A percentile compares a stretch with the other conserved stretches of the same genome.
phyloP scores from a whole-genome alignment of 2,888 invertebrate genomes.

The Drosophila quinaria region DNA sequence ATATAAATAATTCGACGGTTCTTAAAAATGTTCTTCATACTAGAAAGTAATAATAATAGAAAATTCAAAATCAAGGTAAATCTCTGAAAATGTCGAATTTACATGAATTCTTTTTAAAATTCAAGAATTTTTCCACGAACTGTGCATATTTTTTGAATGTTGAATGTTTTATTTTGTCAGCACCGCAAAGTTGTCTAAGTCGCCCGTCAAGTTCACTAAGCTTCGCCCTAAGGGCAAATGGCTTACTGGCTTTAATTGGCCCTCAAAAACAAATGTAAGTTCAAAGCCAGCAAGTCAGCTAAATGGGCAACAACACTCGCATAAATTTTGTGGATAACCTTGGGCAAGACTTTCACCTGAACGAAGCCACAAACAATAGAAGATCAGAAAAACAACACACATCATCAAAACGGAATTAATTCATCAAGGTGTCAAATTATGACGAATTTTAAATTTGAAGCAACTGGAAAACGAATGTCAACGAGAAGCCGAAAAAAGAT shows the following conservation, averaged over 20 bases:
- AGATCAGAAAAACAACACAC: slow-evolving; percentile 5
- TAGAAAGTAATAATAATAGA: background rate
- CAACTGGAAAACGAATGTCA: slow-evolving; percentile 27
- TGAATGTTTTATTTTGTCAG: slow-evolving; percentile 15
- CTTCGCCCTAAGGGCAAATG: slow-evolving; percentile 49
- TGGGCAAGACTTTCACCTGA: slow-evolving; percentile 65
- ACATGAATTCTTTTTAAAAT: background rate
- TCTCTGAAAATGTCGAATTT: background rate
- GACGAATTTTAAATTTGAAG: slow-evolving; percentile 43
- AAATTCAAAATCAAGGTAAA: background rate
- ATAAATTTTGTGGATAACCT: slow-evolving; percentile 57
- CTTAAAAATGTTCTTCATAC: background rate
- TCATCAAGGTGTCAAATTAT: slow-evolving; percentile 65
- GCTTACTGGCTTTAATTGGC: slow-evolving; percentile 39
- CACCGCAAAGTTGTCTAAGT: slow-evolving; percentile 10
- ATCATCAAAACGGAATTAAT: slow-evolving; percentile 57
- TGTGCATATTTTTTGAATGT: slow-evolving; percentile 19
- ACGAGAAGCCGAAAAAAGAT: slow-evolving; percentile 12
- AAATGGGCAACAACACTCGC: slow-evolving; percentile 38
- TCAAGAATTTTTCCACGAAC: slow-evolving; percentile 15
- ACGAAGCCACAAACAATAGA: slow-evolving; percentile 22
- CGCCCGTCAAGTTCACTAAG: slow-evolving; percentile 46
- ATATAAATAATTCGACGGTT: background rate
- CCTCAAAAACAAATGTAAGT: slow-evolving; percentile 42
- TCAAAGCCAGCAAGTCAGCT: slow-evolving; percentile 54